Conservation (phyloP, 2,113 vertebrate genomes). For the Polypterus senegalus region DNA sequence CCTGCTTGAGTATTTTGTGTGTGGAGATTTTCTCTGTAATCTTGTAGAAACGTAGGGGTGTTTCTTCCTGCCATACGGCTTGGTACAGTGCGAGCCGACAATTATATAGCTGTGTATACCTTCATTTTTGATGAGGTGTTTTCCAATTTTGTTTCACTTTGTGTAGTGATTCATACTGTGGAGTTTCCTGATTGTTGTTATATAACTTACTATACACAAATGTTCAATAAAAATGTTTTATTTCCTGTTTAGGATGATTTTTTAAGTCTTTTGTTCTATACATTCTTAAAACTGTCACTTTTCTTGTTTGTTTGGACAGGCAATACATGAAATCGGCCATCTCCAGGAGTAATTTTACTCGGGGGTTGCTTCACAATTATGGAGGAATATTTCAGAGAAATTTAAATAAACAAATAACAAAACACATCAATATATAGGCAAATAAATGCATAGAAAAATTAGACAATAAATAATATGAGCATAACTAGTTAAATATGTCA, state of each 20-base stretch:
- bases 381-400: too few species aligned
- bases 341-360: too few species aligned
- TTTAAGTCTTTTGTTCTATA: slow-evolving; percentile 24
- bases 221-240: slow-evolving; percentile 99
- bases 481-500: too few species aligned
- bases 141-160: slow-evolving; percentile 91
- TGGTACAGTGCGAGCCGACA: slow-evolving; percentile 66
- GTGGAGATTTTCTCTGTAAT: slow-evolving; percentile 91
- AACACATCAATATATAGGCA: too few species aligned
- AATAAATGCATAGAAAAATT: too few species aligned
- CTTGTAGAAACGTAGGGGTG: slow-evolving; percentile 90
- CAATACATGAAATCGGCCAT: too few species aligned
- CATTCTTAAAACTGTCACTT: too few species aligned
- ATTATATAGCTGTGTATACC: slow-evolving; percentile 91
- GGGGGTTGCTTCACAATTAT: too few species aligned
- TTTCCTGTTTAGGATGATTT: slow-evolving; percentile 90
- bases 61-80: slow-evolving; percentile 89
- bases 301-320: too few species aligned
- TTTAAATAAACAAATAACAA: too few species aligned
- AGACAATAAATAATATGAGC: too few species aligned
- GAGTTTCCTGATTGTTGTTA: slow-evolving; percentile 97
- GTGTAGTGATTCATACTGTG: slow-evolving; percentile 97
- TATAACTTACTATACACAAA: slow-evolving; percentile 94
- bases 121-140: slow-evolving; percentile 97
- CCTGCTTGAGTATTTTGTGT: slow-evolving; percentile 98